Conservation (phyloP, 2,113 vertebrate species). For the Neodon shergylaensis region DNA sequence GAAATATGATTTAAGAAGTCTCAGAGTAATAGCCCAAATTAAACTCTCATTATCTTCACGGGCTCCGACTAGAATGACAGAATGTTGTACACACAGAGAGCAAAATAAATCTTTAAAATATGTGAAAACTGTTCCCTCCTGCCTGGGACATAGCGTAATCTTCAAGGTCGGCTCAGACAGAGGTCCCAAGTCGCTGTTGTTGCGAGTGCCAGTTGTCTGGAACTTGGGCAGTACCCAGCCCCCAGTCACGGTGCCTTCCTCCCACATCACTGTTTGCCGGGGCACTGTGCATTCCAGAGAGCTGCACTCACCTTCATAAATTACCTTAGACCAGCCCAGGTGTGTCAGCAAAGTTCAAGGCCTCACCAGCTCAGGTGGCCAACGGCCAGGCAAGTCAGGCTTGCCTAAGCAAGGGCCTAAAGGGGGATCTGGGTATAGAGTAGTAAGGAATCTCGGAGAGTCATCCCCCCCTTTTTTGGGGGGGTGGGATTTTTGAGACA, state of each 20-base stretch:
- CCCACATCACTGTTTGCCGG: not conserved
- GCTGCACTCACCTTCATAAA: not conserved
- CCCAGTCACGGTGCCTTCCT: not conserved
- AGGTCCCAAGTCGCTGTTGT: not conserved
- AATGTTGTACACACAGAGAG: not conserved
- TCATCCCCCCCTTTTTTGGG: no score
- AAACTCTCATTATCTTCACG: not conserved
- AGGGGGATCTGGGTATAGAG: not conserved
- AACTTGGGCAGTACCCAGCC: not conserved
- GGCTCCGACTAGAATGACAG: not conserved
- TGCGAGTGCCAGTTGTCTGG: not conserved
- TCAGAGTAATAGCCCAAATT: not conserved
- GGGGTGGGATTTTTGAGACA: no score
- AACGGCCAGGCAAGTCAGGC: not conserved
- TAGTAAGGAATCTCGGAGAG: not conserved
- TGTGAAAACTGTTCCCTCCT: not conserved
- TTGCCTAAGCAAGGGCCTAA: not conserved
- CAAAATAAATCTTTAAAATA: constrained; percentile 7
- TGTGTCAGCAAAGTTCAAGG: not conserved
- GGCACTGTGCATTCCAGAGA: not conserved
- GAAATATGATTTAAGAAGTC: not conserved
- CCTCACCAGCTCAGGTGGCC: not conserved
- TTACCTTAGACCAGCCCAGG: not conserved
- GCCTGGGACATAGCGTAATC: not conserved
- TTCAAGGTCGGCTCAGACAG: not conserved